Percentiles rank a stretch among this genome's conserved stretches.
Conservation (phyloP, 2,888 invertebrate species). For the Caenorhabditis wallacei region DNA sequence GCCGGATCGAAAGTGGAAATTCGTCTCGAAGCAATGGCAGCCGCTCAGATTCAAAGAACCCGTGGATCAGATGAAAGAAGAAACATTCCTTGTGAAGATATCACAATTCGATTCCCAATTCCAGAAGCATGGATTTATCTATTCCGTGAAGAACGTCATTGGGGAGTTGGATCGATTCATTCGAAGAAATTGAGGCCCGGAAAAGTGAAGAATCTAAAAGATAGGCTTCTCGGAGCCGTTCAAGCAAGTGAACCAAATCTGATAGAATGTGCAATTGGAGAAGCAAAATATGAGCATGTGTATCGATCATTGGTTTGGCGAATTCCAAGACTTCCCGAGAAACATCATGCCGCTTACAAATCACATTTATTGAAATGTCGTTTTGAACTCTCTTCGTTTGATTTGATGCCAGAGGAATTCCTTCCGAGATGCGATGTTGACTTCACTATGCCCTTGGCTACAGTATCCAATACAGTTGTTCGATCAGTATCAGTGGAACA, state of each 20-base stretch:
- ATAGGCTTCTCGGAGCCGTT: conserved; percentile 88
- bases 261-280: conserved; percentile 87
- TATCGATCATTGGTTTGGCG: conserved; percentile 97
- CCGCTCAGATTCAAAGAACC: conserved; percentile 85
- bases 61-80: conserved; percentile 95
- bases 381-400: conserved; percentile 96
- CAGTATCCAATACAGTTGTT: conserved; percentile 94
- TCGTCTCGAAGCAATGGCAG: conserved; percentile 95
- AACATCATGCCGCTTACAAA: conserved; percentile 99
- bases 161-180: conserved; percentile 97
- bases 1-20: conserved; percentile 88
- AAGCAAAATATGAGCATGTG: conserved; percentile 78
- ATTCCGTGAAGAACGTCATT: conserved; percentile 92
- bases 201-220: conserved; percentile 85
- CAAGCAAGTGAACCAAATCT: conserved; percentile 93
- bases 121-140: conserved; percentile 99
- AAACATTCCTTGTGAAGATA: conserved; percentile 96
- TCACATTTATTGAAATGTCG: conserved; percentile 91
- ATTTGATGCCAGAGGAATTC: conserved; percentile 95
- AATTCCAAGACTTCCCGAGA: conserved; percentile 96
- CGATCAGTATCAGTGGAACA: conserved; percentile 88
- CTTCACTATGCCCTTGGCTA: conserved; percentile 98
- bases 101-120: conserved; percentile 93
- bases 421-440: conserved; percentile 93
- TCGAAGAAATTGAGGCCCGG: conserved; percentile 88